Percentiles rank a stretch among this genome's conserved stretches.
phyloP scores from a whole-genome alignment of 2,888 invertebrate genomes.

The Ophion costatus region DNA sequence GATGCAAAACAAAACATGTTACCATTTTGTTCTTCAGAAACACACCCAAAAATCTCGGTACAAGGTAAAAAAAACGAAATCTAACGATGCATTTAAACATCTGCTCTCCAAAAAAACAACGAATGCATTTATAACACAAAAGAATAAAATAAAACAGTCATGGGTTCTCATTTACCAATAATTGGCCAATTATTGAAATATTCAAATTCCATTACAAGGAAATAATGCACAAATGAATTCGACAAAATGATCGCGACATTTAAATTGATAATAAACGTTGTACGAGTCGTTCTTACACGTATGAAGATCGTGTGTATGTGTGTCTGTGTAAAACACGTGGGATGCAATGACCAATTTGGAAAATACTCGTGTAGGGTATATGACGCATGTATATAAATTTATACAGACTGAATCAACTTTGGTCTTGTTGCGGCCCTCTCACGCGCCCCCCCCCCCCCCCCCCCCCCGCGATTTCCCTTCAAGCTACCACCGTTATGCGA shows the following conservation, averaged over 20 bases:
- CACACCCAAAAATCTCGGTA: too few relatives aligned
- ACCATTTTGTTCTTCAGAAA: too few relatives aligned
- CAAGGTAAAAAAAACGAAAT: too few relatives aligned
- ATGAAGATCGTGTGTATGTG: neutral
- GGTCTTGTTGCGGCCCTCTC: slow-evolving; percentile 33
- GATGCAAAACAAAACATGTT: too few relatives aligned
- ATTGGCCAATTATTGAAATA: neutral
- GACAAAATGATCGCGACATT: neutral
- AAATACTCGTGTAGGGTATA: neutral
- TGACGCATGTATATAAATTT: slow-evolving; percentile 16
- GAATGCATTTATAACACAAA: too few relatives aligned
- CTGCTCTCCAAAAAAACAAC: too few relatives aligned
- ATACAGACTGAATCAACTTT: slow-evolving; percentile 32
- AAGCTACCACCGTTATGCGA: slow-evolving; percentile 77
- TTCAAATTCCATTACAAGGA: neutral
- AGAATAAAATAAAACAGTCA: too few relatives aligned
- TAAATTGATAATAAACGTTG: neutral
- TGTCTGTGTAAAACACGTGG: neutral
- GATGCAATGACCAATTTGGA: neutral
- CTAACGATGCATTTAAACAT: too few relatives aligned
- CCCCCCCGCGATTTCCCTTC: slow-evolving; percentile 51
- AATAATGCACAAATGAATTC: neutral
- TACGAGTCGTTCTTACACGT: neutral
- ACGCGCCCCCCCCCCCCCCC: slow-evolving; percentile 16
- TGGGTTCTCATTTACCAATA: too few relatives aligned